A percentile compares a stretch with the other conserved stretches of the same genome.
These are phyloP conservation scores for Lepidiolamprologus cunningtoni DNA, from an alignment of 2,113 vertebrate species.

Conservation along the genomic window DNA sequence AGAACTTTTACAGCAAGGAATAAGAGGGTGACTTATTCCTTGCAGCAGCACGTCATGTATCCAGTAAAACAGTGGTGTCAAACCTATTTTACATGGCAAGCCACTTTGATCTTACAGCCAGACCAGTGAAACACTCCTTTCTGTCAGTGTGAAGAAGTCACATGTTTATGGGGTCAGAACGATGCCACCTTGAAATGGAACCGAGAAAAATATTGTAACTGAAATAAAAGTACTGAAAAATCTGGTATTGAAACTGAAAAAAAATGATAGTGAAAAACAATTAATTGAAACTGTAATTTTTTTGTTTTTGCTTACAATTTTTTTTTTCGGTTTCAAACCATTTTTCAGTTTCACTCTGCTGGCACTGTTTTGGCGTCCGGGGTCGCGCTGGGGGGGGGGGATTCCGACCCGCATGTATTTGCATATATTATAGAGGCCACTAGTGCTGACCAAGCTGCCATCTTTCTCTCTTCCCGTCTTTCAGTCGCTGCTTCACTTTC, in stretches of 20 bases:
- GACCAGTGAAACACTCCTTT: background rate
- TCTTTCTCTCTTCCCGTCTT: background rate
- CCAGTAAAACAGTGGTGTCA: background rate
- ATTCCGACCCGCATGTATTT: background rate
- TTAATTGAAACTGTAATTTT: background rate
- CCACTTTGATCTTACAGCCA: background rate
- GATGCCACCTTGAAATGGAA: background rate
- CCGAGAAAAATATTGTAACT: background rate
- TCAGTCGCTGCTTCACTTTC: background rate
- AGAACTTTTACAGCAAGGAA: background rate
- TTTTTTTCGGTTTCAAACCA: accelerated
- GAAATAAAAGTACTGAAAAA: background rate
- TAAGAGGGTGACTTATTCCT: background rate
- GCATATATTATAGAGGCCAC: background rate
- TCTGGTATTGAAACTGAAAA: background rate
- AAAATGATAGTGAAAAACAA: background rate
- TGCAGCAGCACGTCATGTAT: background rate
- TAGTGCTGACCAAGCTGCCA: background rate
- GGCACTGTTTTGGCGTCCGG: background rate
- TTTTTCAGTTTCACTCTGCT: background rate
- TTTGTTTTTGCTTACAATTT: background rate
- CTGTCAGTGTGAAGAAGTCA: background rate
- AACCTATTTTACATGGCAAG: background rate
- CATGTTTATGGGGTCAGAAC: background rate
- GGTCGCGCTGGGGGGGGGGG: background rate